Conservation (phyloP, 1,140 invertebrate species). For the Trichonephila clavipes region DNA sequence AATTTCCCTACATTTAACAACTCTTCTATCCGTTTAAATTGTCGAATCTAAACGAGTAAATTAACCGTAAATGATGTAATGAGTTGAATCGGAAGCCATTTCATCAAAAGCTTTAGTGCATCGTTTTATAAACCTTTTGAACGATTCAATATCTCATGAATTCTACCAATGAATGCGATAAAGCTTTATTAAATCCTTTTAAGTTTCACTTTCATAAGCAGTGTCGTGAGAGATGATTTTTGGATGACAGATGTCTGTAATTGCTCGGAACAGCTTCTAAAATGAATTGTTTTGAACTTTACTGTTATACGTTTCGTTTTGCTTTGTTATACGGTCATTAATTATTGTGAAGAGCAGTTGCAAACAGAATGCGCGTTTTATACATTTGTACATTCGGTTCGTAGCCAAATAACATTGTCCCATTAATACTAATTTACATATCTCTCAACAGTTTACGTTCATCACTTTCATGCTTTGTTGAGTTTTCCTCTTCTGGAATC, state of each 20-base stretch:
- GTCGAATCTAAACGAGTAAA: not conserved
- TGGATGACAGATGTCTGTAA: not conserved
- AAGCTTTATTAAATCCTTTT: not conserved
- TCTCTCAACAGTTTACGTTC: not conserved
- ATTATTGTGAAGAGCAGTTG: slow-evolving; percentile 12
- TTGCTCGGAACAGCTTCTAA: not conserved
- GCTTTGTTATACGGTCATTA: not conserved
- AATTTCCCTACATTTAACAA: not conserved
- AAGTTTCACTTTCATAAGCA: not conserved
- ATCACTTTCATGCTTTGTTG: slow-evolving; percentile 40
- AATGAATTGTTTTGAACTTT: not conserved
- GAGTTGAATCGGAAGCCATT: not conserved
- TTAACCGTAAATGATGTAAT: not conserved
- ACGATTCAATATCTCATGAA: not conserved
- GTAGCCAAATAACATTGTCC: not conserved
- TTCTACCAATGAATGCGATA: not conserved
- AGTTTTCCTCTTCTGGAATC: not conserved
- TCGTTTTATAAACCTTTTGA: not conserved
- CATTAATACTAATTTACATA: slow-evolving; percentile 31
- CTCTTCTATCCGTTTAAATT: not conserved
- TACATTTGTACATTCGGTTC: not conserved
- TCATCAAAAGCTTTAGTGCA: not conserved
- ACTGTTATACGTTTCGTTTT: not conserved
- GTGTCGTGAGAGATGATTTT: not conserved
- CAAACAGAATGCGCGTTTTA: not conserved